Base-by-base conservation (phyloP, 2,113 vertebrate genomes). In the Regulus satrapa region DNA sequence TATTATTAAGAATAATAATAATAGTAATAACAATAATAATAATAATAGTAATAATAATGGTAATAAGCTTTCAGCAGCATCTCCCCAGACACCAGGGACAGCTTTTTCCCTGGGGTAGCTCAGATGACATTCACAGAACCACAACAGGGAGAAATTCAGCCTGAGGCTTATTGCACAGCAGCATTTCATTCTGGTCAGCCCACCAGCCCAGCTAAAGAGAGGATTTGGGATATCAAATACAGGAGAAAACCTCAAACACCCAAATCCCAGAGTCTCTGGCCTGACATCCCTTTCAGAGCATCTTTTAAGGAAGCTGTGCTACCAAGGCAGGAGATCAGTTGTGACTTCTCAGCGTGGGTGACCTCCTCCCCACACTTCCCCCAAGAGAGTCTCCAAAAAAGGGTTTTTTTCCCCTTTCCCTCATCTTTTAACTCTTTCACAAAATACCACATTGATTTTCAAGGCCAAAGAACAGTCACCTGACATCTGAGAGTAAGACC, bases 381-480 rank as follows among this genome's bases (percentile, higher is more conserved):
- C 18, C 56, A 89, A 9, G 40, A 9, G 58, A 48, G 24, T 12
- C 68, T 74, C 76, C 46, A 75, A 43, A 71, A 40, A 41, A 79
- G 10, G 12, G 59, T 46, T 67, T 59, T 71, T 75, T 2, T 12
- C 6, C 49, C 48, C 45, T 69, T 71, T 51, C 78, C 45, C 59
- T 80, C 38, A 14, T 64, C 87, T 79, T 83, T 88, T 71, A 77
- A 82, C 81, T 90, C 85, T 82, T 85, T 73, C 88, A 69, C 83
- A 85, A 89, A 87, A 95, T 19, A 52, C 46, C 90, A 84, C 62
- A 58, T 48, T 54, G 94, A 94, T 90, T 95, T 94, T 85, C 88
- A 84, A 80, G 79, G 85, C 83, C 49, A 67, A 79, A 75, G 79
- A 91, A 78, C 63, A 74, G 36, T 41, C 68, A 71, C 18, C 55